These are phyloP conservation scores for Spilosoma lubricipeda DNA, from an alignment of 2,888 invertebrate genomes.

Conservation along the genomic window DNA sequence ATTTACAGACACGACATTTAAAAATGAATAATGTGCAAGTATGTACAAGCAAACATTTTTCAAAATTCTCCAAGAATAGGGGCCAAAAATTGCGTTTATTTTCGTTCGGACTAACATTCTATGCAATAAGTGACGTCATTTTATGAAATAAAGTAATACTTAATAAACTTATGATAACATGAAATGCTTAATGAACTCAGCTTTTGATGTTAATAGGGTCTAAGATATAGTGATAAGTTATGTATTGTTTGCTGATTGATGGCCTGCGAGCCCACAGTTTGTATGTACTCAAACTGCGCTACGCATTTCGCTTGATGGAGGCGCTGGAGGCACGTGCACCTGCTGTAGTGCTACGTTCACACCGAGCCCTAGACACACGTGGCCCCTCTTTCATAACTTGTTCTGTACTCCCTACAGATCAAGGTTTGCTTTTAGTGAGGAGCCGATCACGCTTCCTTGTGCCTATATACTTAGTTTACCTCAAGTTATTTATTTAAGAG, in stretches of 20 bases:
- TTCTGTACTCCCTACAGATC: conserved; percentile 22
- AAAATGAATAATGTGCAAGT: conserved; percentile 1
- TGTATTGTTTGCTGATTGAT: conserved; percentile 40
- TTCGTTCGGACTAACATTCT: conserved; percentile 23
- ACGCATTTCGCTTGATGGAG: conserved; percentile 28
- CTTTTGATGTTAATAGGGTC: conserved; percentile 55
- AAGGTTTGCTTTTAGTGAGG: conserved; percentile 38
- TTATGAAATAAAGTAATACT: conserved; percentile 28
- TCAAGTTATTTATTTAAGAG: conserved; percentile 42
- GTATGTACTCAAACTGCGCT: conserved; percentile 17
- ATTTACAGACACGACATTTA: background rate
- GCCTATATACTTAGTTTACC: conserved; percentile 45
- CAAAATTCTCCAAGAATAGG: conserved; percentile 39
- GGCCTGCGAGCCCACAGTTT: conserved; percentile 23
- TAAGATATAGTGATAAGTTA: conserved; percentile 43
- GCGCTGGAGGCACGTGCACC: conserved; percentile 18
- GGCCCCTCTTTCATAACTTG: conserved; percentile 17
- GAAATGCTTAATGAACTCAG: conserved; percentile 47
- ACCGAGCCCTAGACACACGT: conserved; percentile 7
- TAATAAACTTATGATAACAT: conserved; percentile 27
- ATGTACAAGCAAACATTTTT: conserved; percentile 4
- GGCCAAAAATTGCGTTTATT: conserved; percentile 47
- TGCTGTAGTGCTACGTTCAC: background rate
- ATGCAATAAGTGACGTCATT: conserved; percentile 22
- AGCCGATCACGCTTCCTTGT: conserved; percentile 43